Evolutionary conservation across 2,888 invertebrate genomes (phyloP), one percentile per base, ranked within the genome.

Genomic region (Eucriotettix oculatus): DNA sequence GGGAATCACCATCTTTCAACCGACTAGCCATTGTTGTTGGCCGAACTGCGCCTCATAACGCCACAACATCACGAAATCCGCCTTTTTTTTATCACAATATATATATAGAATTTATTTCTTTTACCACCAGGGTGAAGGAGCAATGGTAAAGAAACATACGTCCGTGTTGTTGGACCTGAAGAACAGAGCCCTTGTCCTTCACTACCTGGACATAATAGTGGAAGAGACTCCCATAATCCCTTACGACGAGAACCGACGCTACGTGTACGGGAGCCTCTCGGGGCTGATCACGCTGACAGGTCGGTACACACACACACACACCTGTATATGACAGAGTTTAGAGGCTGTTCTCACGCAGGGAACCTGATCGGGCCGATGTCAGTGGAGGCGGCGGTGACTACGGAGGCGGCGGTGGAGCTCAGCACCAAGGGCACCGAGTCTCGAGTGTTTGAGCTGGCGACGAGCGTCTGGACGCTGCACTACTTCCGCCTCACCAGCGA

Each of bases 401-500:
- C 70, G 54, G 63, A 67, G 16, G 65, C 65, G n/a, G 64, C 72
- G 42, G 67, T 79, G 61, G 70, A 72, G 40, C 71, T 74, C 63
- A 73, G 75, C 1, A 74, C 74, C 41, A 76, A 77, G 60, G 74
- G 75, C 3, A 76, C 74, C 0, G 79, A 79, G 60, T 74, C 76
- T 64, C 72, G 75, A 61, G 68, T 78, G 62, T 80, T 78, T 66
- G 78, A 79, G 68, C 75, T 80, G 64, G 78, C 77, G 5, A 74
- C 75, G 62, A 79, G 76, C 66, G 68, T 79, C 40, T 73, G 76
- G 70, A 76, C 76, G 5, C 69, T 81, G 44, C 75, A 75, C 64
- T 80, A 80, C 68, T 72, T 79, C 62, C 68, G 76, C n/a, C 66
- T 75, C 10, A 78, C 78, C 7, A 76, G 77, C 64, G 78, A 78